Evolutionary conservation across 2,888 invertebrate species (phyloP).

Genomic region (Agrypnus murinus): DNA sequence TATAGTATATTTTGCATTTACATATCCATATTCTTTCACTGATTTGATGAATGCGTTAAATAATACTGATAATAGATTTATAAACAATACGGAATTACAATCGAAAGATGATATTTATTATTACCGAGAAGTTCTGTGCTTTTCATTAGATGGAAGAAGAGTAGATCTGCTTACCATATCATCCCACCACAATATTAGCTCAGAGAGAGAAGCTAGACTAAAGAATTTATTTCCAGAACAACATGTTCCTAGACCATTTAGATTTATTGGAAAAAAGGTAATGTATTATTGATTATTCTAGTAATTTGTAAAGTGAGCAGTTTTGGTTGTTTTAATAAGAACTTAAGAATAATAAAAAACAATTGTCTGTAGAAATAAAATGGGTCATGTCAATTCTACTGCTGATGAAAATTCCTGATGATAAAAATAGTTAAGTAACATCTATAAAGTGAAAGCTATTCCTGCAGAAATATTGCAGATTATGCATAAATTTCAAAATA

Average conservation of each 20-base stretch:
- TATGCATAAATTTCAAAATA: too few relatives aligned
- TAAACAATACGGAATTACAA: constrained; percentile 65
- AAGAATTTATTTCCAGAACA: constrained; percentile 83
- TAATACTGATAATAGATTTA: constrained; percentile 79
- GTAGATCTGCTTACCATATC: constrained; percentile 90
- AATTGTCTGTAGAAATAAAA: too few relatives aligned
- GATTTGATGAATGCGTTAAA: constrained; percentile 85
- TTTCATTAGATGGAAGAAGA: constrained; percentile 84
- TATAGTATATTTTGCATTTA: constrained; percentile 91
- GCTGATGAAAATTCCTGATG: too few relatives aligned
- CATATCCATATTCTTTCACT: constrained; percentile 90
- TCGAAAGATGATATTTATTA: constrained; percentile 86
- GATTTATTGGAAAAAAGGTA: constrained; percentile 87
- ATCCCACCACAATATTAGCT: constrained; percentile 84
- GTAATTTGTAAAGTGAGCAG: too few relatives aligned
- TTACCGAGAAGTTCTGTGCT: constrained; percentile 85
- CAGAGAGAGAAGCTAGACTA: constrained; percentile 82
- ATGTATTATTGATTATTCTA: too few relatives aligned
- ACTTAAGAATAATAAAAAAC: too few relatives aligned
- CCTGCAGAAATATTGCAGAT: too few relatives aligned
- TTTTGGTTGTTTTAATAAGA: too few relatives aligned
- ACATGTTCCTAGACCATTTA: constrained; percentile 79
- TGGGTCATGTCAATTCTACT: too few relatives aligned
- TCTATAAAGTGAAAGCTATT: too few relatives aligned
- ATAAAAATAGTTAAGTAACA: too few relatives aligned